These are phyloP conservation scores for Micronisus gabar DNA, from an alignment of 2,113 vertebrate genomes.

Conservation along the genomic window DNA sequence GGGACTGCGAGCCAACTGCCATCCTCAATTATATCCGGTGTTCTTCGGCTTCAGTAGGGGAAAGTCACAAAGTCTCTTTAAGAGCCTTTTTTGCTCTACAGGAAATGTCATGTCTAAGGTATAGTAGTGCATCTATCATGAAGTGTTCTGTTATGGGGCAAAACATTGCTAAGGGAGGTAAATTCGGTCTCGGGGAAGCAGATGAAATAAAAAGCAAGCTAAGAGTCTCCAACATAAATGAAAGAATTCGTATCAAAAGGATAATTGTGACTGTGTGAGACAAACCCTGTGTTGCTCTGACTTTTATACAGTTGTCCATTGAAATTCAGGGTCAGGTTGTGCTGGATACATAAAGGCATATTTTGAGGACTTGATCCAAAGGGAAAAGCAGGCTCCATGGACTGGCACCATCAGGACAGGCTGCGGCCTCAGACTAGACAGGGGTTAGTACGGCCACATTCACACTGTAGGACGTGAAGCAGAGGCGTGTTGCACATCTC, in stretches of 20 bases:
- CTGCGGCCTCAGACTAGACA: not conserved
- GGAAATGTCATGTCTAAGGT: not conserved
- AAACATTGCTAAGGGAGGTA: constrained; percentile 1
- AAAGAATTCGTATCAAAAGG: not conserved
- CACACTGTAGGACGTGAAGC: not conserved
- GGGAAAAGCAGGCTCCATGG: not conserved
- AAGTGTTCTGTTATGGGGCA: not conserved
- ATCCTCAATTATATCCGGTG: not conserved
- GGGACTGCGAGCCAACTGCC: not conserved
- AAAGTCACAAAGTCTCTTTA: not conserved
- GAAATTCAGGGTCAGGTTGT: not conserved
- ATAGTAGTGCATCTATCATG: not conserved
- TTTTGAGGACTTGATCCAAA: not conserved
- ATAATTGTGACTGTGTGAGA: not conserved
- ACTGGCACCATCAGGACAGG: not conserved
- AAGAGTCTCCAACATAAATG: not conserved
- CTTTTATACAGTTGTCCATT: not conserved
- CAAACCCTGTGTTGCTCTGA: not conserved
- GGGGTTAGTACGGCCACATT: not conserved
- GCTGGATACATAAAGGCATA: not conserved
- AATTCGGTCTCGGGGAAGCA: not conserved
- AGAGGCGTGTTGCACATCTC: not conserved
- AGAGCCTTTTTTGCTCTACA: not conserved
- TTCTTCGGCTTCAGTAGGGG: not conserved
- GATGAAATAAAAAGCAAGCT: not conserved